Percentiles rank a stretch among this genome's conserved stretches.
These are phyloP conservation scores for Plagodis pulveraria DNA, from an alignment of 2,888 invertebrate species.

Conservation along the genomic window DNA sequence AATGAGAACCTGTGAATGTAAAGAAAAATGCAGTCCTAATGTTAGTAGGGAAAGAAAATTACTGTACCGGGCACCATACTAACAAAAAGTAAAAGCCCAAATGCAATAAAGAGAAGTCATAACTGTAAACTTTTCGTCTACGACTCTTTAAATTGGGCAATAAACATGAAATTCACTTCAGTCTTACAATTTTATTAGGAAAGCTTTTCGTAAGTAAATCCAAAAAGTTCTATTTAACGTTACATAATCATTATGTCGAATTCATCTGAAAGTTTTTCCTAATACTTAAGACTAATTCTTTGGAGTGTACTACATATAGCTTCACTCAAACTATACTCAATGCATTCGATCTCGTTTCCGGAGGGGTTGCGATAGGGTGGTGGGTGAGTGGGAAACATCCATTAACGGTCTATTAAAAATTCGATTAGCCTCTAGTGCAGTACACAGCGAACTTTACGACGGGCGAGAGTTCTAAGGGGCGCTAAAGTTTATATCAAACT, in stretches of 20 bases:
- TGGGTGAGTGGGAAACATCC: slow-evolving; percentile 48
- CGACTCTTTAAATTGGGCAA: slow-evolving; percentile 51
- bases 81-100: slow-evolving; percentile 26
- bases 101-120: slow-evolving; percentile 44
- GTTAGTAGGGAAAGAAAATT: slow-evolving; percentile 1
- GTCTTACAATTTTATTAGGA: slow-evolving; percentile 44
- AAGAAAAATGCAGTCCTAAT: slow-evolving; percentile 35
- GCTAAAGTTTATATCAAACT: slow-evolving; percentile 57
- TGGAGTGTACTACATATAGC: slow-evolving; percentile 20
- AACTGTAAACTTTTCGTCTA: slow-evolving; percentile 49
- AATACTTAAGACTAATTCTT: slow-evolving; percentile 27
- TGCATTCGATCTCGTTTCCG: slow-evolving; percentile 17
- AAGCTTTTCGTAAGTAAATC: slow-evolving; percentile 38
- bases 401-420: slow-evolving; percentile 68
- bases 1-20: slow-evolving; percentile 42
- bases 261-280: slow-evolving; percentile 27
- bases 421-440: slow-evolving; percentile 60
- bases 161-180: slow-evolving; percentile 49
- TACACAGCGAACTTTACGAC: slow-evolving; percentile 64
- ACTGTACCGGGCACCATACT: slow-evolving; percentile 10
- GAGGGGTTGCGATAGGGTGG: slow-evolving; percentile 40
- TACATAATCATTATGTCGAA: slow-evolving; percentile 37
- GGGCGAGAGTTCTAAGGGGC: slow-evolving; percentile 48
- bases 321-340: slow-evolving; percentile 16
- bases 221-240: slow-evolving; percentile 38